phyloP scores from a whole-genome alignment of 1,140 invertebrate genomes.

The Nasonia longicornis region DNA sequence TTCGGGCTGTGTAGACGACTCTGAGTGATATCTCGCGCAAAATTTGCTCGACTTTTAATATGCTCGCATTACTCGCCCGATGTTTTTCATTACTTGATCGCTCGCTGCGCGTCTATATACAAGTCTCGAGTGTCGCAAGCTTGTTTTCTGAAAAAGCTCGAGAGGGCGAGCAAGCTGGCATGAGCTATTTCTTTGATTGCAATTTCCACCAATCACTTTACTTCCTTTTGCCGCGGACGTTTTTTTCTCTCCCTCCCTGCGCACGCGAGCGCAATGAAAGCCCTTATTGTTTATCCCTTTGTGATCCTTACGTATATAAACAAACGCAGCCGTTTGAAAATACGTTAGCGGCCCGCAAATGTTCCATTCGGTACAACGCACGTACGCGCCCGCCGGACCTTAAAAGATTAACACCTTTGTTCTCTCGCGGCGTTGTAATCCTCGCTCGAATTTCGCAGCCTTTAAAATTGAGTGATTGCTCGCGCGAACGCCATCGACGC shows the following conservation, averaged over 20 bases:
- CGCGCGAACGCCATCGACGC: slow-evolving; percentile 33
- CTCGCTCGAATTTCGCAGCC: slow-evolving; percentile 17
- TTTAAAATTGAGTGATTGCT: slow-evolving; percentile 58
- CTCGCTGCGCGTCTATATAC: no score
- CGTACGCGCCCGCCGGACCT: background rate
- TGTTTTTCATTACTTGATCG: no score
- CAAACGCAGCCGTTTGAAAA: background rate
- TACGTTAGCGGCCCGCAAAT: background rate
- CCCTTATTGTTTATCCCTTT: no score
- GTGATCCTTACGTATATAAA: background rate
- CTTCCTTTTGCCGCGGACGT: background rate
- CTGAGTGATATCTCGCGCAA: background rate
- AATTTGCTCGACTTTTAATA: background rate
- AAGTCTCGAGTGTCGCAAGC: no score
- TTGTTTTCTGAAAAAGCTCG: slow-evolving; percentile 15
- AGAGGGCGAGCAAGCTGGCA: background rate
- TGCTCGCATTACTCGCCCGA: background rate
- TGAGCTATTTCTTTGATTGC: slow-evolving; percentile 26
- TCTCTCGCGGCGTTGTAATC: background rate
- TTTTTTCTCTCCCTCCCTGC: background rate
- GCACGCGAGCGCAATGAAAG: no score
- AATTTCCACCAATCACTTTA: slow-evolving; percentile 22
- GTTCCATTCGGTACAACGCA: slow-evolving; percentile 12
- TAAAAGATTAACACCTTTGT: background rate
- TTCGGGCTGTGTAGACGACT: background rate